phyloP scores from a whole-genome alignment of 2,113 vertebrate species.

The Neoarius graeffei region DNA sequence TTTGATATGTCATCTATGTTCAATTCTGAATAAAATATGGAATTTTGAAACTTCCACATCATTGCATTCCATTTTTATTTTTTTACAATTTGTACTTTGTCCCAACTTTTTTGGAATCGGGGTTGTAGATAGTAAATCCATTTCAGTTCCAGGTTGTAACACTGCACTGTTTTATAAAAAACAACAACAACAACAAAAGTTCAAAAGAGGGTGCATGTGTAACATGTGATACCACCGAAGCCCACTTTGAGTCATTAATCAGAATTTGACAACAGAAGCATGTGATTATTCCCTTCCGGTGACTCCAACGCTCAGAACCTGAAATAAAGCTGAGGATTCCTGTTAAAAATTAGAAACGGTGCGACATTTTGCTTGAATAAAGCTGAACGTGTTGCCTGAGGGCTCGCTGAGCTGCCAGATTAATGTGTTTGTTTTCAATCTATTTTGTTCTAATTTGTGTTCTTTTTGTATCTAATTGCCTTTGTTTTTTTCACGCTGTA shows the following conservation, averaged over 20 bases:
- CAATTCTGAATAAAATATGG: too few species aligned
- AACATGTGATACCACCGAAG: constrained; percentile 16
- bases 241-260: constrained; percentile 15
- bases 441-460: constrained; percentile 44
- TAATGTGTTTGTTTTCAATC: constrained; percentile 38
- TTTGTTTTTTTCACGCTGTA: constrained; percentile 17
- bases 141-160: background rate
- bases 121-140: too few species aligned
- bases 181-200: background rate
- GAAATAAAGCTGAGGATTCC: constrained; percentile 10
- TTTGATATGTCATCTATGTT: too few species aligned
- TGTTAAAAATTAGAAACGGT: constrained; percentile 37
- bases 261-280: background rate
- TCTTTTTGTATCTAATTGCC: constrained; percentile 39
- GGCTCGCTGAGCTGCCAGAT: background rate
- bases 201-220: background rate
- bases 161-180: too few species aligned
- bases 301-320: background rate
- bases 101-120: too few species aligned
- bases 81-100: too few species aligned
- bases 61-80: too few species aligned
- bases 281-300: background rate
- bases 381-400: background rate
- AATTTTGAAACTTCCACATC: too few species aligned
- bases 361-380: constrained; percentile 32